A percentile compares a stretch with the other conserved stretches of the same genome.
phyloP scores from a whole-genome alignment of 2,888 invertebrate genomes.

The Cryptocephalus moraei region DNA sequence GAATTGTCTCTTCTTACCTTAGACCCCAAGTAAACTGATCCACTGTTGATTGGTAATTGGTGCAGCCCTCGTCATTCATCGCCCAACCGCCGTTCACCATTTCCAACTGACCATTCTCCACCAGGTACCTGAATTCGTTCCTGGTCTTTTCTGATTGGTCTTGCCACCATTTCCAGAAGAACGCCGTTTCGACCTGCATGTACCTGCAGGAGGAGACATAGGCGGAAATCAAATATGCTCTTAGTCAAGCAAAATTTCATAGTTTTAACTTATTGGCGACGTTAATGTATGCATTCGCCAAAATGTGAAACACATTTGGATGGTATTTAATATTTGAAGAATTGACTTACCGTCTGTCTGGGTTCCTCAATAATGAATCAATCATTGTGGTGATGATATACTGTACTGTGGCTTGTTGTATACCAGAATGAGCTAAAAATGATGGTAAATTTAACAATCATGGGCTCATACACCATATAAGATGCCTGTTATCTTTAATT shows the following conservation, averaged over 20 bases:
- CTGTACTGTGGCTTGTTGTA: slow-evolving; percentile 75
- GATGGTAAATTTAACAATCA: too few species aligned
- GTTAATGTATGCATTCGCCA: too few species aligned
- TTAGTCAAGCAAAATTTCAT: too few species aligned
- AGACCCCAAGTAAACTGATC: slow-evolving; percentile 64
- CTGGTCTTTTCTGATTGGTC: slow-evolving; percentile 47
- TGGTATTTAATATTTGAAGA: neutral
- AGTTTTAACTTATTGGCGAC: too few species aligned
- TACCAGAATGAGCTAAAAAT: slow-evolving; percentile 45
- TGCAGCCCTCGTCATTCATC: slow-evolving; percentile 54
- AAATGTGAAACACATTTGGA: too few species aligned
- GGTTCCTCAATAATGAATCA: slow-evolving; percentile 56
- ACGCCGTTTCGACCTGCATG: slow-evolving; percentile 73
- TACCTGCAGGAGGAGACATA: slow-evolving; percentile 42
- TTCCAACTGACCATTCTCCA: slow-evolving; percentile 49
- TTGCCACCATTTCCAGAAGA: slow-evolving; percentile 73
- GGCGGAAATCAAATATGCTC: too few species aligned
- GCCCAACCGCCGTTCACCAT: slow-evolving; percentile 53
- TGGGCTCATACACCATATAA: too few species aligned
- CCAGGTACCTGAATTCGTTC: slow-evolving; percentile 45
- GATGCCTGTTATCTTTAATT: too few species aligned
- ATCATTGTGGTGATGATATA: slow-evolving; percentile 82
- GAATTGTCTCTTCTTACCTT: too few species aligned
- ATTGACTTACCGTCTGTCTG: slow-evolving; percentile 45
- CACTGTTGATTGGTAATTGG: slow-evolving; percentile 57